phyloP scores from a whole-genome alignment of 2,797 vertebrate species.

The Urocyon cinereoargenteus region DNA sequence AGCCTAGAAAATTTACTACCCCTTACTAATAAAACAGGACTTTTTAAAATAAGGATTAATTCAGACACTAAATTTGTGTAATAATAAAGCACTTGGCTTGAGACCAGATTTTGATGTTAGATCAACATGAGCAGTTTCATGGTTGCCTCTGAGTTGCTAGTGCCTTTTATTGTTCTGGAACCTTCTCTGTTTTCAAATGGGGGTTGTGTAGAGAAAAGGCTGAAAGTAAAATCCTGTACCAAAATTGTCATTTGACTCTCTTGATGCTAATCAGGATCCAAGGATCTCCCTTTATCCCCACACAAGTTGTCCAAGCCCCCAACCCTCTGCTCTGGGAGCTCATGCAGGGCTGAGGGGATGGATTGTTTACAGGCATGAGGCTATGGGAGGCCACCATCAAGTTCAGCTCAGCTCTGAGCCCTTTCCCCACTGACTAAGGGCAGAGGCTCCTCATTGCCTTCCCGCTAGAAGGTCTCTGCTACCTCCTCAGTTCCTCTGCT shows the following conservation, averaged over 20 bases:
- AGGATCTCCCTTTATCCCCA: background rate
- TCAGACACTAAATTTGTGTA: background rate
- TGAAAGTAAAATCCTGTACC: background rate
- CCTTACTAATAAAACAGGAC: background rate
- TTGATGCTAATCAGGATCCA: background rate
- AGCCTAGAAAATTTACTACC: background rate
- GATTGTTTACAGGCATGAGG: background rate
- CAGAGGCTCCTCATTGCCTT: background rate
- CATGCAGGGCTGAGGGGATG: background rate
- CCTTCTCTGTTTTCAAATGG: background rate
- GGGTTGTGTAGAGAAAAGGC: background rate
- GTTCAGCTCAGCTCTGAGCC: background rate
- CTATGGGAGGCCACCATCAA: background rate
- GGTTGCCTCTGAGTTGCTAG: slow-evolving; percentile 10
- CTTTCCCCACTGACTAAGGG: background rate
- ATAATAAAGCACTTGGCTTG: slow-evolving; percentile 2
- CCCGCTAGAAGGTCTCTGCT: background rate
- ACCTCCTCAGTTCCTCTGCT: background rate
- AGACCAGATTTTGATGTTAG: slow-evolving; percentile 59
- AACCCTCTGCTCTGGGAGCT: background rate
- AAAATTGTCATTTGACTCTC: background rate
- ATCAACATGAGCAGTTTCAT: slow-evolving; percentile 9
- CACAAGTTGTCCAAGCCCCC: background rate
- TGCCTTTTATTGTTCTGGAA: slow-evolving; percentile 41
- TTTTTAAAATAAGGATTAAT: slow-evolving; percentile 23